Evolutionary conservation across 2,797 vertebrate species (phyloP).

Genomic region (Cebuella pygmaea): DNA sequence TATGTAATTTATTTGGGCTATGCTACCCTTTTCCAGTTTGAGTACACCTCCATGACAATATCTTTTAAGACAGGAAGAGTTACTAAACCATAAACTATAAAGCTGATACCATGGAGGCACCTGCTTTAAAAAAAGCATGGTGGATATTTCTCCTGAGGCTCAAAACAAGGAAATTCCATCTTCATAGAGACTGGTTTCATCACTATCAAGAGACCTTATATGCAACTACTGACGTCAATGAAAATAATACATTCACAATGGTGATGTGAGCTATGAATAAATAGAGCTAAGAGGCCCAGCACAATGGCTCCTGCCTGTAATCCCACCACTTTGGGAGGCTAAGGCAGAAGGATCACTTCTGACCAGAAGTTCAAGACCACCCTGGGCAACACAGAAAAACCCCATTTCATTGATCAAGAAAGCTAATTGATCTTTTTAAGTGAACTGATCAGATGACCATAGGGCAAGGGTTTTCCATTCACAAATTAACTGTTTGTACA

Average conservation of each 20-base stretch:
- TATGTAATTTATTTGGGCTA: background rate
- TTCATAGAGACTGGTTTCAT: background rate
- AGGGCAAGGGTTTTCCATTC: background rate
- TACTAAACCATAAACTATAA: background rate
- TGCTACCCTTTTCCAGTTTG: background rate
- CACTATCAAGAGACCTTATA: background rate
- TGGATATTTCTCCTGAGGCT: background rate
- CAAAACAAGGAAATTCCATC: background rate
- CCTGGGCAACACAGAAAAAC: background rate
- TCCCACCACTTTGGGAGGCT: background rate
- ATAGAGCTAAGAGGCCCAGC: background rate
- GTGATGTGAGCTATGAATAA: background rate
- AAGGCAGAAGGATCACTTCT: background rate
- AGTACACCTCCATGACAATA: background rate
- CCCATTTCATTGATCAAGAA: background rate
- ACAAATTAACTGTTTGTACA: background rate
- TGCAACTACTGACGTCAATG: background rate
- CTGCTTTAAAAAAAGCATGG: background rate
- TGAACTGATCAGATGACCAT: background rate
- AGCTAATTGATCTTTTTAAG: background rate
- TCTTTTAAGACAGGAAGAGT: background rate
- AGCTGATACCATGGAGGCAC: background rate
- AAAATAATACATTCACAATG: background rate
- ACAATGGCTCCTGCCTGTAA: background rate
- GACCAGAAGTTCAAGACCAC: background rate